These are phyloP conservation scores for Hemithea aestivaria DNA, from an alignment of 2,888 invertebrate species.

Conservation along the genomic window DNA sequence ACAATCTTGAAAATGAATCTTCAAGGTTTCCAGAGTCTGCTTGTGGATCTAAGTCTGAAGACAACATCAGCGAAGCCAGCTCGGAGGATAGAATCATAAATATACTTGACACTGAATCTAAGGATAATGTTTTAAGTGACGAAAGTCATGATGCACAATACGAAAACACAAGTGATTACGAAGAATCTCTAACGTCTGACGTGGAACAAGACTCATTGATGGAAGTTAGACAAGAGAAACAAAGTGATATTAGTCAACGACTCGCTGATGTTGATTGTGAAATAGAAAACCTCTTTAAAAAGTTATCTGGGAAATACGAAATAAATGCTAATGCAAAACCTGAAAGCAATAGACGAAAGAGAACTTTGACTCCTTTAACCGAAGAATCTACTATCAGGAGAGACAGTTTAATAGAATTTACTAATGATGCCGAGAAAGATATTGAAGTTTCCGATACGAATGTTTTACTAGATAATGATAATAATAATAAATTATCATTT, in stretches of 20 bases:
- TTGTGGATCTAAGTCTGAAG: conserved; percentile 34
- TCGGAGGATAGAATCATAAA: conserved; percentile 34
- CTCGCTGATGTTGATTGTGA: conserved; percentile 44
- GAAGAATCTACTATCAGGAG: conserved; percentile 57
- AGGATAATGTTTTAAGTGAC: conserved; percentile 30
- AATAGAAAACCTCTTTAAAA: conserved; percentile 56
- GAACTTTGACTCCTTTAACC: conserved; percentile 55
- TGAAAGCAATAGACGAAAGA: conserved; percentile 34
- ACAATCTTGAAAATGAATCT: conserved; percentile 42
- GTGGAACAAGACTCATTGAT: conserved; percentile 64
- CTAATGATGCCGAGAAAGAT: conserved; percentile 26
- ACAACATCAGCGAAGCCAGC: conserved; percentile 31
- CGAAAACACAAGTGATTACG: conserved; percentile 38
- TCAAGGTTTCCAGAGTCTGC: conserved; percentile 43
- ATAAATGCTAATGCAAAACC: conserved; percentile 28
- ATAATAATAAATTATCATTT: conserved; percentile 45
- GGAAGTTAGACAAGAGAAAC: conserved; percentile 29
- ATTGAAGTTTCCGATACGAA: conserved; percentile 4
- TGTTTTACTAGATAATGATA: conserved; percentile 20
- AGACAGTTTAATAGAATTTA: conserved; percentile 46
- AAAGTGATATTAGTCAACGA: conserved; percentile 35
- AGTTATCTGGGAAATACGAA: conserved; percentile 44
- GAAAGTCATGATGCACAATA: conserved; percentile 30
- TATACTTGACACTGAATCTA: conserved; percentile 38
- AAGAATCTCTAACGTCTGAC: conserved; percentile 40